Evolutionary conservation across 2,888 invertebrate species (phyloP).

Genomic region (Agrotis puta): DNA sequence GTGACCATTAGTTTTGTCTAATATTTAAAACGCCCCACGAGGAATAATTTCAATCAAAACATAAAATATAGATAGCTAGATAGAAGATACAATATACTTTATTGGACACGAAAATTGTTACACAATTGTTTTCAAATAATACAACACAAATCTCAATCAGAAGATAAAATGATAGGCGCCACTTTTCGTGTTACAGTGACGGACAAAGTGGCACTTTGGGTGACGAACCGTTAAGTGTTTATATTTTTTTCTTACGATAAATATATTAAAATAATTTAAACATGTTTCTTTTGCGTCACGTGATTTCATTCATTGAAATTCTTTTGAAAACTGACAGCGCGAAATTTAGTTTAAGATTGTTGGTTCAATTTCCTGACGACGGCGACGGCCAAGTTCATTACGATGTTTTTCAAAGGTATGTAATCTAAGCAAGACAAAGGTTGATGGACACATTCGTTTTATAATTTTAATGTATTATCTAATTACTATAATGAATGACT

Average conservation of each 20-base stretch:
- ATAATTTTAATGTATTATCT: no score
- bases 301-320: neutral
- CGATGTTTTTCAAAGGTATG: neutral
- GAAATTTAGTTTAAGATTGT: neutral
- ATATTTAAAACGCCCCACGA: neutral
- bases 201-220: neutral
- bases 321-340: neutral
- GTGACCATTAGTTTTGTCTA: neutral
- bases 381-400: no score
- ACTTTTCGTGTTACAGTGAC: neutral
- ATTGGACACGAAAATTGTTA: no score
- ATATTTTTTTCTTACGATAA: neutral
- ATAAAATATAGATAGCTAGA: no score
- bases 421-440: no score
- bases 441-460: no score
- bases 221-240: slow-evolving; percentile 2
- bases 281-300: slow-evolving; percentile 7
- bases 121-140: no score
- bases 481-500: no score
- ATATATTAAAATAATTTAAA: slow-evolving; percentile 10
- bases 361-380: neutral
- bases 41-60: neutral
- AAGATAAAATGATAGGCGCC: neutral
- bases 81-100: no score
- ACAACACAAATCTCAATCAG: neutral